A percentile compares a stretch with the other conserved stretches of the same genome.
Conservation (phyloP, 2,113 vertebrate species). For the Psittacus erithacus region DNA sequence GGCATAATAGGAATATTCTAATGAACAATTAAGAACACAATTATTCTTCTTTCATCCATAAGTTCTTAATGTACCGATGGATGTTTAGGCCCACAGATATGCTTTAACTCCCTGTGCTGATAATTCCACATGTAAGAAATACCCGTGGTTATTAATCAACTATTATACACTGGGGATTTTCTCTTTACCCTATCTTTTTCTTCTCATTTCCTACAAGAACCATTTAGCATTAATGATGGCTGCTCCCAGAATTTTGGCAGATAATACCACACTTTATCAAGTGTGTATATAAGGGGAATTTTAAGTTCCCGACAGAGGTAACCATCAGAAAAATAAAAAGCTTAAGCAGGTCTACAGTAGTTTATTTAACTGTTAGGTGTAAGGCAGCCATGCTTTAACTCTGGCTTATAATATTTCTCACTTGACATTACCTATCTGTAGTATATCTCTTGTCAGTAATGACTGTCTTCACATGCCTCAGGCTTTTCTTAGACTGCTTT, state of each 20-base stretch:
- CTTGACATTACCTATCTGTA: slow-evolving; percentile 21
- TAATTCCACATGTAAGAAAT: background rate
- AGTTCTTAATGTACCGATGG: background rate
- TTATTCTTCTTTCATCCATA: background rate
- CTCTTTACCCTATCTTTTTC: background rate
- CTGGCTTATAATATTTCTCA: background rate
- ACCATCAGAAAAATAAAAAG: slow-evolving; percentile 1
- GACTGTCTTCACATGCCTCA: background rate
- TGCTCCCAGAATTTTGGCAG: background rate
- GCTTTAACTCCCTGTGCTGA: background rate
- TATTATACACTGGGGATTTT: background rate
- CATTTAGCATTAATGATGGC: background rate
- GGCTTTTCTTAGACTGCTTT: slow-evolving; percentile 33
- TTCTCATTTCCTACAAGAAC: background rate
- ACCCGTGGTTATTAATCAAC: background rate
- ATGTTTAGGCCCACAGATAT: background rate
- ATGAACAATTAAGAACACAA: background rate
- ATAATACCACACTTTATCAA: background rate
- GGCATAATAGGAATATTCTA: background rate
- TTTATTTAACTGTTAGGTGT: background rate
- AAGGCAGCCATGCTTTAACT: background rate
- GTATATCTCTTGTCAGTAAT: background rate
- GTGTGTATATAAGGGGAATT: background rate
- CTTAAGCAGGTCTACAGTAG: background rate
- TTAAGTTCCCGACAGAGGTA: background rate